Percentiles rank a stretch among this genome's conserved stretches.
These are phyloP conservation scores for Lepus oiostolus DNA, from an alignment of 2,797 vertebrate species.

Conservation along the genomic window DNA sequence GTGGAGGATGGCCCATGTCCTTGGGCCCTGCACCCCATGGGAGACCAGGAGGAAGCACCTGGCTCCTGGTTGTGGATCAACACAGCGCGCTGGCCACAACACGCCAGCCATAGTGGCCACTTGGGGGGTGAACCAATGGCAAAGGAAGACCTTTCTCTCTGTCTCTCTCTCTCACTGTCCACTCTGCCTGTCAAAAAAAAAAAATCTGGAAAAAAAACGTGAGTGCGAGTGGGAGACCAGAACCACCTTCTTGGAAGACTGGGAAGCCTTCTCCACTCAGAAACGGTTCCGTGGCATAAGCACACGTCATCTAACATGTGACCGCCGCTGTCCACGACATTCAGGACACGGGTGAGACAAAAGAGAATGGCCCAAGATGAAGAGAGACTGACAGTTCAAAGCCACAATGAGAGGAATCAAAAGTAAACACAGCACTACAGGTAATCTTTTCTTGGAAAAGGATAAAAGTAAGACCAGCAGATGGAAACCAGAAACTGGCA, in stretches of 20 bases:
- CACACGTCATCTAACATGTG: constrained; percentile 43
- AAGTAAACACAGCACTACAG: neutral
- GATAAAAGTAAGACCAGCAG: neutral
- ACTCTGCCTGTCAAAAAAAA: too few species aligned
- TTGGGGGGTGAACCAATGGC: too few species aligned
- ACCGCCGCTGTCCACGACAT: neutral
- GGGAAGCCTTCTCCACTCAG: neutral
- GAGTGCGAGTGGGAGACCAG: neutral
- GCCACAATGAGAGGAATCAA: neutral
- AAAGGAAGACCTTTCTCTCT: too few species aligned
- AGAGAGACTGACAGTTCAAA: constrained; percentile 5
- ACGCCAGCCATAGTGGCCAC: too few species aligned
- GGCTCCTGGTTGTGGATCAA: too few species aligned
- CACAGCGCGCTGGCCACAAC: too few species aligned
- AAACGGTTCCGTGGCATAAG: neutral
- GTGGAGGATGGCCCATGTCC: too few species aligned
- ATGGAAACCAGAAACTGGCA: constrained; percentile 4
- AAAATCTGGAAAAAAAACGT: too few species aligned
- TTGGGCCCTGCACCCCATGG: too few species aligned
- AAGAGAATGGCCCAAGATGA: neutral
- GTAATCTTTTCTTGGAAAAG: constrained; percentile 26
- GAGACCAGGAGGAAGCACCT: too few species aligned
- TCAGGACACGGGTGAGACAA: neutral
- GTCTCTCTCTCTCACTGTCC: too few species aligned
- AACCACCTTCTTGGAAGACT: neutral